Base-by-base conservation (phyloP, 2,888 invertebrate species). In the Amphipyra tragopoginis region DNA sequence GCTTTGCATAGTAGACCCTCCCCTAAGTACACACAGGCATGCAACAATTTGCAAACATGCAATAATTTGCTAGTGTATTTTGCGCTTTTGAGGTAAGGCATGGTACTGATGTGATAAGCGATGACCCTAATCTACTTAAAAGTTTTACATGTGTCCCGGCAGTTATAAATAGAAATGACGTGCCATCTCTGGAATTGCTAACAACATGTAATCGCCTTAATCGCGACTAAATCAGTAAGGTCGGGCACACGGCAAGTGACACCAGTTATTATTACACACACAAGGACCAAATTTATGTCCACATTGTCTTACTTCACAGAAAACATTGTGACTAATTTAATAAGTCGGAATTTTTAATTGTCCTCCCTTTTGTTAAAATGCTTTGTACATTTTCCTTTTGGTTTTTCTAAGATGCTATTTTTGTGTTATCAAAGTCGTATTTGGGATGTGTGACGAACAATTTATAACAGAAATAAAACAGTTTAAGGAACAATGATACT, bases 101-200 rank as follows among this genome's bases (percentile, higher is more conserved):
- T 21, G 21, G 21, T 21, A 21, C 3, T n/a, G 36, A 10, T 48
- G 14, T 45, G 36, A 38, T 21, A 29, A 60, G 33, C 26, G 36
- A 42, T 29, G 14, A 45, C 45, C 43, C 13, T 33, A 59, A 40
- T 14, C 10, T 11, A 13, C 11, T 43, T 33, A 39, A n/a, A 43
- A 40, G 34, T 47, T 54, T 42, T 0, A 52, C 15, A 48, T 50
- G 11, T 38, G 26, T 57, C 40, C 33, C 36, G 11, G 2, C 13
- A 39, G 43, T 8, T 78, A 75, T 65, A 79, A 79, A 82, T 81
- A 82, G 67, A 65, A 34, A 66, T 83, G 82, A 82, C 72, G 67
- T 65, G 50, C 29, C 40, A 61, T 58, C 52, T 54, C 70, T 74
- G 76, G 75, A 79, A 79, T 77, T 43, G 49, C 39, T 43, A 45